Percentiles rank a stretch among this genome's conserved stretches.
phyloP scores from a whole-genome alignment of 1,140 invertebrate species.

The Sycophaga agraensis region DNA sequence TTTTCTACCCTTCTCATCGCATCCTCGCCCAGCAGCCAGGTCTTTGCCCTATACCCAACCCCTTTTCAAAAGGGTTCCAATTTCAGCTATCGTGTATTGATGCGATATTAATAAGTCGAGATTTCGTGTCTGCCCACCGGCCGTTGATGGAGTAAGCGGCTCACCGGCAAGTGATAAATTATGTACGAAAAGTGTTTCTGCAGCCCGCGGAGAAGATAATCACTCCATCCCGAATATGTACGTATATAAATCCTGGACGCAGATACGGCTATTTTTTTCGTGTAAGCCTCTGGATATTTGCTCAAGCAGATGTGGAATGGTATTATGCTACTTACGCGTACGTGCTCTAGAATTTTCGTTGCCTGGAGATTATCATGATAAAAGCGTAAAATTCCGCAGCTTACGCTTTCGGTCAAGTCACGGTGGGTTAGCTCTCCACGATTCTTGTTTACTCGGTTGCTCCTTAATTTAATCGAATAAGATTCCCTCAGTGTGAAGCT shows the following conservation, averaged over 20 bases:
- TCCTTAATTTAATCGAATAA: neutral
- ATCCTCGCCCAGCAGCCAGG: neutral
- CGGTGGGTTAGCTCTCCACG: neutral
- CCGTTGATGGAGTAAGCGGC: neutral
- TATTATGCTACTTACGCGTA: constrained; percentile 2
- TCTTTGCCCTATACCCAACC: too few species aligned
- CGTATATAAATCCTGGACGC: constrained; percentile 16
- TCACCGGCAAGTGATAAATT: constrained; percentile 18
- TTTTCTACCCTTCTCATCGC: neutral
- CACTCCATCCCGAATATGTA: neutral
- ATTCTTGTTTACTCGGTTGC: neutral
- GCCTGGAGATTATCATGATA: constrained; percentile 20
- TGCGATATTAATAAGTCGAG: constrained; percentile 28
- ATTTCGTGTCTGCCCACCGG: neutral
- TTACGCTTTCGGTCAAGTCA: constrained; percentile 12
- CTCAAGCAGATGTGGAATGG: constrained; percentile 2
- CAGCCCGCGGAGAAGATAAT: too few species aligned
- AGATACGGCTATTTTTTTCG: neutral
- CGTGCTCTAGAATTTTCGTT: constrained; percentile 17
- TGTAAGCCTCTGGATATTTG: constrained; percentile 11
- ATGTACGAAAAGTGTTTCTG: constrained; percentile 16
- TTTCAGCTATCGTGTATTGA: constrained; percentile 3
- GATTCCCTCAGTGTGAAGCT: too few species aligned
- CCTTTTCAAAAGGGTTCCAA: constrained; percentile 3
- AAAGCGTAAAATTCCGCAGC: constrained; percentile 1